A percentile compares a stretch with the other conserved stretches of the same genome.
Evolutionary conservation across 2,113 vertebrate species (phyloP).

Genomic region (Mastomys coucha): DNA sequence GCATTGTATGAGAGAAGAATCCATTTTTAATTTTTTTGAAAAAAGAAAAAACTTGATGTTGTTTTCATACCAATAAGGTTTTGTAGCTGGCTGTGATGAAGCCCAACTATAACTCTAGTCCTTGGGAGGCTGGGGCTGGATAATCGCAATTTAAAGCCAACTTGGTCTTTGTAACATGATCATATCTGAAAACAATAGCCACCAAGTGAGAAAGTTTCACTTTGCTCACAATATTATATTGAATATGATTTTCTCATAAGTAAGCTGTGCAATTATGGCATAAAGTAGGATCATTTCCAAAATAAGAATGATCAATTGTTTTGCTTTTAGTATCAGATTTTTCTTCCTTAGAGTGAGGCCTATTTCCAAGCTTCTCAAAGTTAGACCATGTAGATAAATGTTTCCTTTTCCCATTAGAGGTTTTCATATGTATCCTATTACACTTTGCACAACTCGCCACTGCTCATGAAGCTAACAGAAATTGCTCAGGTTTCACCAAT

Average conservation of each 20-base stretch:
- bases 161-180: too few relatives aligned
- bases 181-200: not conserved
- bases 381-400: not conserved
- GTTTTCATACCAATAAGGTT: constrained; percentile 18
- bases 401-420: not conserved
- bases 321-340: not conserved
- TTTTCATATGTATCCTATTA: not conserved
- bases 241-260: not conserved
- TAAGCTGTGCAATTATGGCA: not conserved
- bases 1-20: not conserved
- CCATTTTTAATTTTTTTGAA: not conserved
- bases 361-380: not conserved
- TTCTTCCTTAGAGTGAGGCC: not conserved
- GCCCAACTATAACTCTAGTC: too few relatives aligned
- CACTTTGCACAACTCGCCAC: not conserved
- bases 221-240: not conserved
- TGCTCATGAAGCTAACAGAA: not conserved
- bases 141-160: not conserved
- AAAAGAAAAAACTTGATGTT: not conserved
- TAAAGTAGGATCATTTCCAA: not conserved
- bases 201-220: not conserved
- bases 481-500: not conserved
- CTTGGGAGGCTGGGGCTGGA: not conserved
- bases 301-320: not conserved
- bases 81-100: not conserved